Conservation (phyloP, 2,888 invertebrate genomes). For the Microctonus aethiopoides region DNA sequence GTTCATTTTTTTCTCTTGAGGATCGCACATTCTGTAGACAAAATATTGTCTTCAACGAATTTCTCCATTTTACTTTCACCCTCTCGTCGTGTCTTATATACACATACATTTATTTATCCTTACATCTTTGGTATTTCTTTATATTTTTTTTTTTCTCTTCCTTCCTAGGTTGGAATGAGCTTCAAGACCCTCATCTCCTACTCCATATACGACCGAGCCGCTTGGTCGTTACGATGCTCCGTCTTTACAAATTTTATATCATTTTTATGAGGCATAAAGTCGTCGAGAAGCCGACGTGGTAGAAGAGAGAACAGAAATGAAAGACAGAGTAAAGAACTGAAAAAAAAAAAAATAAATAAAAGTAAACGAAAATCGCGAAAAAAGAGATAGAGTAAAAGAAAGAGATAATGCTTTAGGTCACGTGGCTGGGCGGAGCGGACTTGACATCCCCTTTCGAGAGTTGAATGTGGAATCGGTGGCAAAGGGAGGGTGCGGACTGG, state of each 20-base stretch:
- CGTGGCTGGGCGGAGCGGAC: constrained; percentile 60
- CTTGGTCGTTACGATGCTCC: constrained; percentile 61
- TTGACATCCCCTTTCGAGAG: constrained; percentile 49
- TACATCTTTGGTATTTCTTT: constrained; percentile 27
- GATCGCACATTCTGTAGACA: constrained; percentile 23
- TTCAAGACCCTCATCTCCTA: constrained; percentile 47
- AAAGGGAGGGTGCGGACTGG: constrained; percentile 25
- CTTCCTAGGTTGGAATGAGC: constrained; percentile 20
- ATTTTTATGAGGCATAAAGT: constrained; percentile 67
- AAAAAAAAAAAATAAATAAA: constrained; percentile 42
- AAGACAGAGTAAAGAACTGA: constrained; percentile 22
- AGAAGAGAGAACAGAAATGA: constrained; percentile 37
- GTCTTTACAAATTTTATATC: constrained; percentile 67
- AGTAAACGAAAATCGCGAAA: constrained; percentile 34
- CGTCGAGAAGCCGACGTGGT: constrained; percentile 60
- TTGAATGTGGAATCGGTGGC: constrained; percentile 24
- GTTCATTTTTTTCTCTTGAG: constrained; percentile 29
- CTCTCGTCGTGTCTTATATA: background rate
- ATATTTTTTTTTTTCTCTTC: constrained; percentile 10
- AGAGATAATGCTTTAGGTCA: constrained; percentile 47
- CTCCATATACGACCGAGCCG: constrained; percentile 57
- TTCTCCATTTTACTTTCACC: constrained; percentile 47
- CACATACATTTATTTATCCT: constrained; percentile 18
- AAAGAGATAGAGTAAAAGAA: constrained; percentile 34
- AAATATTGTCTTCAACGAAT: background rate